Evolutionary conservation across 2,113 vertebrate species (phyloP), one percentile per base, ranked within the genome.

Genomic region (Myiozetetes cayanensis): DNA sequence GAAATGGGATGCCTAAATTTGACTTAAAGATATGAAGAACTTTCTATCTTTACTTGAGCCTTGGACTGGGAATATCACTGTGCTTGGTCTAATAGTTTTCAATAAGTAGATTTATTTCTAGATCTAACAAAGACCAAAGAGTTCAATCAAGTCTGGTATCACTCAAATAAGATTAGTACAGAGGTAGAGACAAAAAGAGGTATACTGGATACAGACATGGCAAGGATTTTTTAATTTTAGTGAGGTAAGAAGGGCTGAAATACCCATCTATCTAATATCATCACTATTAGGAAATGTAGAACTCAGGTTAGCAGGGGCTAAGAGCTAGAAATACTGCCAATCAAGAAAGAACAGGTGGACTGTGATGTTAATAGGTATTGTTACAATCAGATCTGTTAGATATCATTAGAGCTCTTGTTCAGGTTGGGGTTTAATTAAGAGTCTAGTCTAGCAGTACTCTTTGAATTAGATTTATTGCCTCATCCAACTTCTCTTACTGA

Each of bases 31-130:
- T 58, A 20, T 3, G 2, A 13, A 68, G 6, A 6, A 22, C 52
- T 6, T 76, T 41, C 23, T 89, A 5, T 24, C 19, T 43, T 65
- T 74, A 3, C 5, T 90, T 66, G 31, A 78, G 21, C 10, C 62
- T n/a, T 20, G 4, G 9, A 3, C 44, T 68, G 18, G 8, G 11
- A 72, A 39, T 20, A 53, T 4, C 20, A n/a, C 10, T 8, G 0
- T 50, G 4, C n/a, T 71, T 79, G 18, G 21, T 89, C 6, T 16
- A 43, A 30, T 4, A 68, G 7, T 46, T 50, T 55, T 73, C 1
- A 2, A 5, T 55, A 59, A n/a, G 18, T 10, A 59, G 6, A 21
- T 65, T 61, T 37, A 65, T 59, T 49, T 35, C 27, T 56, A 39
- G 33, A 24, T 19, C 8, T 80, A 73, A n/a, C 6, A 79, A 74